A percentile compares a stretch with the other conserved stretches of the same genome.
Evolutionary conservation across 2,888 invertebrate genomes (phyloP).

Genomic region (Phengaris alcon): DNA sequence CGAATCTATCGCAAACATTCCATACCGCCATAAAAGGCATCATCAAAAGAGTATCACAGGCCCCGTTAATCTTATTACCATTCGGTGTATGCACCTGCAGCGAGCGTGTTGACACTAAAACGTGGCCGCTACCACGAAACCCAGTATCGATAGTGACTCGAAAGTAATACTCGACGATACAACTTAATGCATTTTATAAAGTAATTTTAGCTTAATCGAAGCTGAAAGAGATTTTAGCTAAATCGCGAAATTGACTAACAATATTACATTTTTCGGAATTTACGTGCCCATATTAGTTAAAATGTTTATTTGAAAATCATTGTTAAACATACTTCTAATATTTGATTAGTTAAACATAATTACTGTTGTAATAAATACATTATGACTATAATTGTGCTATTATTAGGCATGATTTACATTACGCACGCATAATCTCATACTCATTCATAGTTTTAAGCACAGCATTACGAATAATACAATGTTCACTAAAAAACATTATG

Average conservation of each 20-base stretch:
- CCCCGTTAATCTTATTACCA: constrained; percentile 65
- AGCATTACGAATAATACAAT: not conserved
- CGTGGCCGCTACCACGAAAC: constrained; percentile 44
- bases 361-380: not conserved
- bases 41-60: constrained; percentile 45
- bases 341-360: not conserved
- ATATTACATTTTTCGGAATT: too few relatives aligned
- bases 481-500: not conserved
- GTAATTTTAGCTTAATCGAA: too few relatives aligned
- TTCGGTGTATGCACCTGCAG: constrained; percentile 53
- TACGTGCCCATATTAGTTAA: too few relatives aligned
- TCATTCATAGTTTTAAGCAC: not conserved
- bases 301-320: too few relatives aligned
- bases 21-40: constrained; percentile 28
- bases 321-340: too few relatives aligned
- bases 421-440: not conserved
- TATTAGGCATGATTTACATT: not conserved
- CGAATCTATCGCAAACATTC: constrained; percentile 18
- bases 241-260: too few relatives aligned
- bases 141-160: constrained; percentile 38
- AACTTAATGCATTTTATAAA: too few relatives aligned
- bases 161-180: constrained; percentile 31
- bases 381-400: not conserved
- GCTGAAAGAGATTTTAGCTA: too few relatives aligned
- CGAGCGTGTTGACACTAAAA: constrained; percentile 54